Conservation (phyloP, 1,140 invertebrate species). For the Paraescarpia echinospica region DNA sequence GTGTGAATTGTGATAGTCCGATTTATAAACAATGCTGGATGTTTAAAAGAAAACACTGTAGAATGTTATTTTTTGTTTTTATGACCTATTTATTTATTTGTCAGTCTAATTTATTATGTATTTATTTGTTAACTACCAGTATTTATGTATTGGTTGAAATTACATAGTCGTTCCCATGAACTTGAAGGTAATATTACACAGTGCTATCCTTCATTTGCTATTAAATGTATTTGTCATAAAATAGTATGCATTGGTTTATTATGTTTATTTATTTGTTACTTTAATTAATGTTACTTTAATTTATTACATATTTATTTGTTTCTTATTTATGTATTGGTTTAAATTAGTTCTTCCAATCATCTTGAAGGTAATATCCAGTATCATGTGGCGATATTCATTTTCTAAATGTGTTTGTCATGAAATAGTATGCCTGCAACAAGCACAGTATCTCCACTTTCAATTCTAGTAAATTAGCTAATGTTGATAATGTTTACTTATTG, state of each 20-base stretch:
- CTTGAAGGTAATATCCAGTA: too few species aligned
- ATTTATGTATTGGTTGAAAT: background rate
- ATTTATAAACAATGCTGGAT: background rate
- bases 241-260: background rate
- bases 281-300: background rate
- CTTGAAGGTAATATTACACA: background rate
- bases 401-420: too few species aligned
- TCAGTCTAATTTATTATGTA: background rate
- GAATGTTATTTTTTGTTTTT: background rate
- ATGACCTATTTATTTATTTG: background rate
- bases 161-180: background rate
- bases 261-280: background rate
- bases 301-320: background rate
- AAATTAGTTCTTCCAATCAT: background rate
- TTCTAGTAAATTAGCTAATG: background rate
- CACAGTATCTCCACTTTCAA: too few species aligned
- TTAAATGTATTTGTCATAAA: background rate
- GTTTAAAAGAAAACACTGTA: background rate
- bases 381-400: too few species aligned
- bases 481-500: background rate
- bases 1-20: constrained; percentile 38
- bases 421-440: too few species aligned
- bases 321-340: background rate
- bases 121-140: background rate
- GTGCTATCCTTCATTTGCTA: background rate